A percentile compares a stretch with the other conserved stretches of the same genome.
These are phyloP conservation scores for Oryzias woworae DNA, from an alignment of 2,113 vertebrate genomes.

Conservation along the genomic window DNA sequence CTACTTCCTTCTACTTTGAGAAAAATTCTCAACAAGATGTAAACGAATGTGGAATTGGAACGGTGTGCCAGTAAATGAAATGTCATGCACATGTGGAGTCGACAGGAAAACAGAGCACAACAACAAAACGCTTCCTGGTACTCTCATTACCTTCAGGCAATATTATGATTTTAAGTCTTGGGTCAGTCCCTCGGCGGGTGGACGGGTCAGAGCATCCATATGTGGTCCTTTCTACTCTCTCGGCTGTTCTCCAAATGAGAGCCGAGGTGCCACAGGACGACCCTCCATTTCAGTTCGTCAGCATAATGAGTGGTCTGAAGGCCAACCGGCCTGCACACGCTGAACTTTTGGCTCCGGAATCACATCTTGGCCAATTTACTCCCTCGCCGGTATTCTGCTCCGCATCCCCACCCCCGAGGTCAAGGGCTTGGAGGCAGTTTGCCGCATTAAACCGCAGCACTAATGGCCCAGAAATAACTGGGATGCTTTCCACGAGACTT, in stretches of 20 bases:
- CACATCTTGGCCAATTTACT: slow-evolving; percentile 53
- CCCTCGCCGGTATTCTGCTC: slow-evolving; percentile 23
- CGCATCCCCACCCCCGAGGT: slow-evolving; percentile 22
- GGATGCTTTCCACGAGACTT: slow-evolving; percentile 33
- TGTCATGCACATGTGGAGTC: slow-evolving; percentile 50
- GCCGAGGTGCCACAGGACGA: slow-evolving; percentile 45
- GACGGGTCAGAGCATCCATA: slow-evolving; percentile 58
- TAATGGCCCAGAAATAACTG: slow-evolving; percentile 54
- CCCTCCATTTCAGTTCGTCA: slow-evolving; percentile 46
- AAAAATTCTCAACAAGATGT: slow-evolving; percentile 9
- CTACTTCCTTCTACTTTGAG: slow-evolving; percentile 11
- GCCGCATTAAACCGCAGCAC: slow-evolving; percentile 44
- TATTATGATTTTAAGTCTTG: slow-evolving; percentile 42
- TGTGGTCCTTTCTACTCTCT: slow-evolving; percentile 31
- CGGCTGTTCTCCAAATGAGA: slow-evolving; percentile 39
- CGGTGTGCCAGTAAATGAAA: slow-evolving; percentile 57
- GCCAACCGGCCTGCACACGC: slow-evolving; percentile 37
- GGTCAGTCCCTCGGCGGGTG: slow-evolving; percentile 36
- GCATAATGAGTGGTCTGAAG: slow-evolving; percentile 51
- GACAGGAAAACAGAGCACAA: slow-evolving; percentile 33
- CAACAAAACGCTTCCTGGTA: slow-evolving; percentile 40
- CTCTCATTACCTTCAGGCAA: slow-evolving; percentile 42
- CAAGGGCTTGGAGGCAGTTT: slow-evolving; percentile 56
- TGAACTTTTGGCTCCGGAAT: slow-evolving; percentile 58
- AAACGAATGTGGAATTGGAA: slow-evolving; percentile 54